Evolutionary conservation across 2,888 invertebrate genomes (phyloP), one percentile per base, ranked within the genome.

Genomic region (Parascotia fuliginaria): DNA sequence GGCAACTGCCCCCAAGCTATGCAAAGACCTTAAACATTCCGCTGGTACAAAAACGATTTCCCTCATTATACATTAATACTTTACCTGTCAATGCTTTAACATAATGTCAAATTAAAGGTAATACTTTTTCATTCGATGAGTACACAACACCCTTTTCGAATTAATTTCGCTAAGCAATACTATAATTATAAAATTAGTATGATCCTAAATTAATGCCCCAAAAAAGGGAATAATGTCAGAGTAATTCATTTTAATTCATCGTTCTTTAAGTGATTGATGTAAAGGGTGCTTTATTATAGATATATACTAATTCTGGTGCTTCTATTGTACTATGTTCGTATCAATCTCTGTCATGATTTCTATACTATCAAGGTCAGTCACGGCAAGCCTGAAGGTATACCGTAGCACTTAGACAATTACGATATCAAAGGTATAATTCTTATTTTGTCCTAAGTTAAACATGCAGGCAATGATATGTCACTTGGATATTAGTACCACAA

Each of bases 131-230:
- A 3, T 24, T 24, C 7, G 3, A 7, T 19, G 5, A 5, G 19
- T 5, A 19, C 5, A n/a, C n/a, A n/a, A n/a, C n/a, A 24, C 14
- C 6, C 15, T 40, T 41, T 41, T 19, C 6, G 12, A 9, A 3
- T 3, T 5, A 36, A 39, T 41, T 51, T 43, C 5, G 5, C 9
- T 19, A 12, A 45, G n/a, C 7, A 42, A 22, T 49, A 15, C 2
- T 9, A 13, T 13, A 7, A 2, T 31, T 13, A 6, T 31, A 13
- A 14, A 7, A 31, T 14, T 7, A 2, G 13, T 16, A 33, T 33
- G n/a, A 33, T 33, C 2, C 33, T 14, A 7, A 33, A 33, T 15
- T 16, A 14, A n/a, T n/a, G n/a, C 9, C 15, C 1, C 1, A 15
- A 33, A 33, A 15, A 19, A 19, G 3, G 11, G 19, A 19, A 22